Conservation (phyloP, 1,140 invertebrate genomes). For the Drosophila tropicalis region DNA sequence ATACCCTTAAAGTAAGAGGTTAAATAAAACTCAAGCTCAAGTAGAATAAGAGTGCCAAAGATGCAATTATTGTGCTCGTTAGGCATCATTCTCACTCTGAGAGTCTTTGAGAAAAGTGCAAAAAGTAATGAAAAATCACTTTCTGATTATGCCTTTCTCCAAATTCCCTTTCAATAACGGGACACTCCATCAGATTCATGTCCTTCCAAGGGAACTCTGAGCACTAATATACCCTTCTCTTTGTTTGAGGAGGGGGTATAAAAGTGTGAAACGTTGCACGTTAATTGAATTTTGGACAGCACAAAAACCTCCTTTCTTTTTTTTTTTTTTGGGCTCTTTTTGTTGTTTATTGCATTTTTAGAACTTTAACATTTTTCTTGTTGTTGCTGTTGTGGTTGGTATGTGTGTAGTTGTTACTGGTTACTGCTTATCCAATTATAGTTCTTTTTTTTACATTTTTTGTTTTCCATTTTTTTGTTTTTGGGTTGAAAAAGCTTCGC, state of each 20-base stretch:
- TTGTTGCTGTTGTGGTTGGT: constrained; percentile 24
- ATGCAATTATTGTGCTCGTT: too few relatives aligned
- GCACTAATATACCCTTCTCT: not conserved
- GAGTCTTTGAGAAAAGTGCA: too few relatives aligned
- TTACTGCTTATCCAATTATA: constrained; percentile 58
- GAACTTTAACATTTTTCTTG: constrained; percentile 22
- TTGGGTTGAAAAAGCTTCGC: constrained; percentile 26
- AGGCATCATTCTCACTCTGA: too few relatives aligned
- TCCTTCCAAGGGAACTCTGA: too few relatives aligned
- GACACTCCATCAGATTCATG: too few relatives aligned
- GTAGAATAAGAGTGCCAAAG: too few relatives aligned
- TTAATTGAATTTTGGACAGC: constrained; percentile 66
- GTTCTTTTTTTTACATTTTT: not conserved
- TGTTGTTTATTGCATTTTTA: constrained; percentile 20
- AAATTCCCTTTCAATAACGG: too few relatives aligned
- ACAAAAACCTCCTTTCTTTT: constrained; percentile 21
- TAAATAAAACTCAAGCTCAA: not conserved
- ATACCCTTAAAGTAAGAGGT: not conserved
- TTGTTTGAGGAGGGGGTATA: not conserved
- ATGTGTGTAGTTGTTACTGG: not conserved
- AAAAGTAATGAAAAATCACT: too few relatives aligned
- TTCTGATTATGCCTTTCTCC: too few relatives aligned
- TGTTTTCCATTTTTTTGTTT: not conserved
- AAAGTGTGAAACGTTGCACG: constrained; percentile 45
- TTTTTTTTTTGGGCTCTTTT: constrained; percentile 5